These are phyloP conservation scores for Emmelina monodactyla DNA, from an alignment of 2,888 invertebrate species.

Conservation along the genomic window DNA sequence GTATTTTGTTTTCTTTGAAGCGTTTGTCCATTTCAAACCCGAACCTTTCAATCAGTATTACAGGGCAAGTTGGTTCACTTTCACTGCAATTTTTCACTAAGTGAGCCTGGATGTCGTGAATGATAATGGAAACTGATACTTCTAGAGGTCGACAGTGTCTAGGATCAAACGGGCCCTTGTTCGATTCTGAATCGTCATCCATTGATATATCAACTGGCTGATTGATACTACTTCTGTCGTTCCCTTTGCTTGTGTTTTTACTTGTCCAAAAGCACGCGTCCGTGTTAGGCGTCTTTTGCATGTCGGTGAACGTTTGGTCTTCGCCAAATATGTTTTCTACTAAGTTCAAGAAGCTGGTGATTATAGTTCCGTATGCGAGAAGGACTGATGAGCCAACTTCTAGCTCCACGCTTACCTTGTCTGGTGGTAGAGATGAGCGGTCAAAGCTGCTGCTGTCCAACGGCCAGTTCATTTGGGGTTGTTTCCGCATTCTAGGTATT, in stretches of 20 bases:
- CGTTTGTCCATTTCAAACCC: slow-evolving; percentile 98
- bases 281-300: slow-evolving; percentile 73
- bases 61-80: slow-evolving; percentile 90
- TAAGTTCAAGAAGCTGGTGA: slow-evolving; percentile 88
- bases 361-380: slow-evolving; percentile 89
- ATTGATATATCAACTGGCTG: slow-evolving; percentile 65
- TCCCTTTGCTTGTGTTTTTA: slow-evolving; percentile 40
- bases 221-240: slow-evolving; percentile 47
- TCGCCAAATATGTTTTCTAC: slow-evolving; percentile 98
- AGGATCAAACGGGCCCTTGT: slow-evolving; percentile 79
- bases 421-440: slow-evolving; percentile 83
- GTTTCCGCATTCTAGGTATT: slow-evolving; percentile 80
- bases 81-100: slow-evolving; percentile 91
- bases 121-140: slow-evolving; percentile 89
- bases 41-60: slow-evolving; percentile 86
- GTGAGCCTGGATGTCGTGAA: slow-evolving; percentile 96
- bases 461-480: slow-evolving; percentile 73
- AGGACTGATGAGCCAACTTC: slow-evolving; percentile 95
- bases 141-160: slow-evolving; percentile 88
- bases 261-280: slow-evolving; percentile 45
- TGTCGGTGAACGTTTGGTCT: slow-evolving; percentile 92
- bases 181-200: slow-evolving; percentile 70
- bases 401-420: slow-evolving; percentile 89
- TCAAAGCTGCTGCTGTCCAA: slow-evolving; percentile 82
- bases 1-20: slow-evolving; percentile 90